Evolutionary conservation across 23 tunicate genomes (phyloP).

Genomic region (Corella eumyota): DNA sequence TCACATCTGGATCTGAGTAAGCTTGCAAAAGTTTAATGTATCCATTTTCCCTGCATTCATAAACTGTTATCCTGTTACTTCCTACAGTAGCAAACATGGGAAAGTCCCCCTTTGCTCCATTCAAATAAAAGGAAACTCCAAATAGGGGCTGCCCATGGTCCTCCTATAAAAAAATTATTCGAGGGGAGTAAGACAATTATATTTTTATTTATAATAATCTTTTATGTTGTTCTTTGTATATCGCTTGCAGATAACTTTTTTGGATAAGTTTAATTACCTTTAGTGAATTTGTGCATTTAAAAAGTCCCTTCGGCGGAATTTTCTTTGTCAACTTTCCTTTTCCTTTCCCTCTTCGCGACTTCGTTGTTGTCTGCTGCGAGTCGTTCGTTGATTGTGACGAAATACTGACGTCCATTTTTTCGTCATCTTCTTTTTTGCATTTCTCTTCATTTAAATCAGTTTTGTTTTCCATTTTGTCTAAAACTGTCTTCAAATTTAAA

Average conservation of each 20-base stretch:
- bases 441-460: too few species aligned
- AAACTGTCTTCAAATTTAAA: too few species aligned
- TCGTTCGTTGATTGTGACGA: too few species aligned
- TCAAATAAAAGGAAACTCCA: slow-evolving; percentile 74
- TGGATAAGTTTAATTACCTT: slow-evolving; percentile 36
- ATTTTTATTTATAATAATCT: too few species aligned
- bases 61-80: slow-evolving; percentile 74
- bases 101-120: slow-evolving; percentile 18
- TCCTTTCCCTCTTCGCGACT: slow-evolving; percentile 30
- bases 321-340: slow-evolving; percentile 57
- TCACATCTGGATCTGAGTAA: slow-evolving; percentile 70
- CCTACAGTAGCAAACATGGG: slow-evolving; percentile 96
- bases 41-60: slow-evolving; percentile 91
- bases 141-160: slow-evolving; percentile 90
- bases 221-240: too few species aligned
- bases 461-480: too few species aligned
- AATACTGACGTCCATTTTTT: too few species aligned
- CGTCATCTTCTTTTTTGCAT: too few species aligned
- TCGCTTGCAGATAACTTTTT: too few species aligned
- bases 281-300: slow-evolving; percentile 64
- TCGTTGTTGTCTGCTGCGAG: neutral
- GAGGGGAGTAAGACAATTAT: neutral
- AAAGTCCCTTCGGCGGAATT: slow-evolving; percentile 24
- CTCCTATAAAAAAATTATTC: slow-evolving; percentile 19
- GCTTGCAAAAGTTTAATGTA: slow-evolving; percentile 82